A percentile compares a stretch with the other conserved stretches of the same genome.
Evolutionary conservation across 2,888 invertebrate genomes (phyloP).

Genomic region (Nemoura dubitans): DNA sequence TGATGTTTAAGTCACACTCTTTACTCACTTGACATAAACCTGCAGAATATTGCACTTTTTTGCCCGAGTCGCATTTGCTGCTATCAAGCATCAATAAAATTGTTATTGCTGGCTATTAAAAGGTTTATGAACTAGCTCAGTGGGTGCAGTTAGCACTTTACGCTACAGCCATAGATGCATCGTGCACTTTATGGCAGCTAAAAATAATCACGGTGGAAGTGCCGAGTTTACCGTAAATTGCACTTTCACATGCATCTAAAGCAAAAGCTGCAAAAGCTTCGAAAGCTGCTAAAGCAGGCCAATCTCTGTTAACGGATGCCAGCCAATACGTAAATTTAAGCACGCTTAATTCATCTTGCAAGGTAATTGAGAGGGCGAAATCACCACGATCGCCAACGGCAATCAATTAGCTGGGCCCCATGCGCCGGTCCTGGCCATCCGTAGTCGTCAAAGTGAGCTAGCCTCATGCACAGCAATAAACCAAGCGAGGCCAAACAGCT

Average conservation of each 20-base stretch:
- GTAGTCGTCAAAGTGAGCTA: slow-evolving; percentile 28
- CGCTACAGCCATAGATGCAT: neutral
- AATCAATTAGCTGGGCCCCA: neutral
- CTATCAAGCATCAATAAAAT: neutral
- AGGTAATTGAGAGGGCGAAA: neutral
- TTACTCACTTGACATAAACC: neutral
- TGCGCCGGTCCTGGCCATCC: neutral
- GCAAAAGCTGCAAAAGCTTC: too few relatives aligned
- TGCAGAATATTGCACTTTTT: neutral
- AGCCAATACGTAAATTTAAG: neutral
- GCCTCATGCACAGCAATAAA: slow-evolving; percentile 14
- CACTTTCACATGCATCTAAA: neutral
- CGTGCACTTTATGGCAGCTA: neutral
- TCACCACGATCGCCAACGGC: neutral
- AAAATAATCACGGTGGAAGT: neutral
- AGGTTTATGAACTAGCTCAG: slow-evolving; percentile 3
- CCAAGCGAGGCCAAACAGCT: neutral
- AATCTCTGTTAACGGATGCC: neutral
- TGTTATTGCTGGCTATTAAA: neutral
- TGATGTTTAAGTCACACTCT: neutral
- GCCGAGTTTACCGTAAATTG: neutral
- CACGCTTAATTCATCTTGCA: neutral
- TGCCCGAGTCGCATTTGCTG: neutral
- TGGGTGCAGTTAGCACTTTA: neutral
- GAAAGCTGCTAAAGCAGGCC: neutral